Evolutionary conservation across 2,797 vertebrate genomes (phyloP), one percentile per base, ranked within the genome.

Genomic region (Alca torda): DNA sequence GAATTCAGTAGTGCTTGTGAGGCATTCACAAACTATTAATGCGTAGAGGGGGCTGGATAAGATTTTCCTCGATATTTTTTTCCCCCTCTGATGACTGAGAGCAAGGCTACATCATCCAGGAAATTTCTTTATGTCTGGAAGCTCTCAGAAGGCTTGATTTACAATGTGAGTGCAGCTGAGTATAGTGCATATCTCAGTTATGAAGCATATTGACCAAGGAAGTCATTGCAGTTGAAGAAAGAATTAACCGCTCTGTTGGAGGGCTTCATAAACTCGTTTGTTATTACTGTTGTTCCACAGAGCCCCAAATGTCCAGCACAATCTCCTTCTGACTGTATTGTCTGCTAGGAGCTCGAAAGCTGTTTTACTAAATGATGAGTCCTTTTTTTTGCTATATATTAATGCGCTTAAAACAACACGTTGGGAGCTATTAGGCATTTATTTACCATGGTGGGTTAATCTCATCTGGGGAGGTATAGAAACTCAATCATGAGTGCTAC

Each of bases 361-460:
- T 81, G 33, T 79, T 95, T 95, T 85, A 74, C 37, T 91, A 86
- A 88, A 74, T 74, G 78, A 86, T 83, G 94, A 94, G 85, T 81
- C 35, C 50, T 96, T 87, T 93, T 93, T 94, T 96, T 92, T 92
- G 30, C 93, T 96, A 89, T 81, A 92, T 95, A 97, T 97, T 93
- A 96, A 79, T 73, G 84, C 41, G 37, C 90, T 97, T 97, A 94
- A 97, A 97, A 83, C 65, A 97, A 97, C 56, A 73, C 33, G 69
- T 94, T 97, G 95, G 90, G 97, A 97, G 53, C 96, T 96, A 87
- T 97, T 97, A 97, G 93, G 93, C 96, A 91, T 98, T 98, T 98
- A 98, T 98, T 98, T 98, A 98, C 97, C 91, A 63, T 93, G 95
- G 97, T 97, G 97, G 97, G 97, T 98, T 98, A 98, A 98, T 98